Conservation (phyloP, 2,888 invertebrate species). For the Ctena decussata region DNA sequence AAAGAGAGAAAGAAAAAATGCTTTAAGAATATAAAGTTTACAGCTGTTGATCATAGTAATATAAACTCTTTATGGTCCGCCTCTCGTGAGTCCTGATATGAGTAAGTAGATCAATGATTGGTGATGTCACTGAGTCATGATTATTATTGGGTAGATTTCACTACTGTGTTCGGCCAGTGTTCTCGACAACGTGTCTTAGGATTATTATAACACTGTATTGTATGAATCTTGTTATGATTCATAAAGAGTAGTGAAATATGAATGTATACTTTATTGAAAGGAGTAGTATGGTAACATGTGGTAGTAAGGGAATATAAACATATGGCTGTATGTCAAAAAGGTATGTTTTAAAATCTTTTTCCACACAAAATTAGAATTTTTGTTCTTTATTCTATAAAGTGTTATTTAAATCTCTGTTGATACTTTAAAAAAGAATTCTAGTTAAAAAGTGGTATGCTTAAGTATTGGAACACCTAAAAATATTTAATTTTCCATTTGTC, state of each 20-base stretch:
- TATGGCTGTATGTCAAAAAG: conserved; percentile 1
- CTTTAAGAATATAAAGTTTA: too few species aligned
- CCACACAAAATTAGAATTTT: too few species aligned
- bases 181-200: neutral
- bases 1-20: neutral
- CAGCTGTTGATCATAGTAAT: too few species aligned
- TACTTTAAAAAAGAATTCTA: too few species aligned
- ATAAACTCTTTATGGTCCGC: too few species aligned
- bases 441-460: too few species aligned
- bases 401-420: too few species aligned
- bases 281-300: conserved; percentile 5
- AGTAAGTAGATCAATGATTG: neutral
- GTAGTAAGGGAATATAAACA: neutral
- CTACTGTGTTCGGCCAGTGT: neutral
- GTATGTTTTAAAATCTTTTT: neutral
- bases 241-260: conserved; percentile 7
- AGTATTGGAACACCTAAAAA: too few species aligned
- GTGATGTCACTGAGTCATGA: conserved; percentile 1
- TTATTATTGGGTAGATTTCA: conserved; percentile 9
- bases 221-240: conserved; percentile 2
- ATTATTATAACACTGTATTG: conserved; percentile 1
- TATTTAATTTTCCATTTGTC: too few species aligned
- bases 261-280: neutral
- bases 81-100: neutral
- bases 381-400: too few species aligned